Evolutionary conservation across 2,797 vertebrate species (phyloP).

Genomic region (Sebastes minor): DNA sequence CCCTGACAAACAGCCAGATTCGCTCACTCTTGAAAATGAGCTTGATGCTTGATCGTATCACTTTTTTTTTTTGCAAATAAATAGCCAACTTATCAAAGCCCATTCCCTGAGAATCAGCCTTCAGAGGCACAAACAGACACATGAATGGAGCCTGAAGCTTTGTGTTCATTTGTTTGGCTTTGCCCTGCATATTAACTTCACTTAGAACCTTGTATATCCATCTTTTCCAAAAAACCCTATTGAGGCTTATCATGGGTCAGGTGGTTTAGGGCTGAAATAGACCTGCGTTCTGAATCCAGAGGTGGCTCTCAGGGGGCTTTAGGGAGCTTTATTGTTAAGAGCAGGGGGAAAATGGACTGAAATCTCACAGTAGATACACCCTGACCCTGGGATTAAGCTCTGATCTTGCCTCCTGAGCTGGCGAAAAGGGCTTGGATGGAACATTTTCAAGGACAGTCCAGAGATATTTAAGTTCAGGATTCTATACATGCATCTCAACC

Average conservation of each 20-base stretch:
- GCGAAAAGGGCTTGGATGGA: conserved; percentile 2
- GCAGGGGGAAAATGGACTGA: conserved; percentile 24
- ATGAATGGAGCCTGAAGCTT: not conserved
- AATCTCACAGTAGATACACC: conserved; percentile 27
- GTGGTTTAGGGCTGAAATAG: conserved; percentile 6
- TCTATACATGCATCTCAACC: not conserved
- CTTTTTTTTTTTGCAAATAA: not conserved
- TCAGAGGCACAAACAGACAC: not conserved
- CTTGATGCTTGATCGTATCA: not conserved
- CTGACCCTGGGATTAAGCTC: conserved; percentile 40
- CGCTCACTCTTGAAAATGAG: not conserved
- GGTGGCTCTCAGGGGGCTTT: conserved; percentile 10
- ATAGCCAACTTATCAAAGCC: not conserved
- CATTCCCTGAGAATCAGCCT: not conserved
- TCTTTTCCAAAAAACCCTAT: conserved; percentile 4
- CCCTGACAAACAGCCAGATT: not conserved
- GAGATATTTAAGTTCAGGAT: not conserved
- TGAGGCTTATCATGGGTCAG: conserved; percentile 1
- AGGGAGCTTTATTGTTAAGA: conserved; percentile 15
- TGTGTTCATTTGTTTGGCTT: not conserved
- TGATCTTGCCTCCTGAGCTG: conserved; percentile 26
- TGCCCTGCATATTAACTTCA: not conserved
- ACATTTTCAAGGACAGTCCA: conserved; percentile 16
- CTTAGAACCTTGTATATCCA: not conserved
- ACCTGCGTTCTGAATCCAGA: not conserved